Conservation (phyloP, 1,140 invertebrate species). For the Chionoecetes opilio region DNA sequence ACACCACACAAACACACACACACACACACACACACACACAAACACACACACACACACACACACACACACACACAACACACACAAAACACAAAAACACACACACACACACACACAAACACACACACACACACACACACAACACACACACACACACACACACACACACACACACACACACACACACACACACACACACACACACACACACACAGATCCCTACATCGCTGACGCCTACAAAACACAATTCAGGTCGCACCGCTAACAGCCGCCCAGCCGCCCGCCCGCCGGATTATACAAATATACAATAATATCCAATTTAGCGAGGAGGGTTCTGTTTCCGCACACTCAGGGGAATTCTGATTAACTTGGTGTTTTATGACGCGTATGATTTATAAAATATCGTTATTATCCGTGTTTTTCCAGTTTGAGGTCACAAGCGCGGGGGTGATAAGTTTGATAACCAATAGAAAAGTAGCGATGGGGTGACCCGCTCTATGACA, state of each 20-base stretch:
- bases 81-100: too few relatives aligned
- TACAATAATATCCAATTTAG: constrained; percentile 63
- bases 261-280: not conserved
- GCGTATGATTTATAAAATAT: constrained; percentile 55
- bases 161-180: constrained; percentile 33
- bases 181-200: constrained; percentile 32
- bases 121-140: not conserved
- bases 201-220: not conserved
- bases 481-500: too few relatives aligned
- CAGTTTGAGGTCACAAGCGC: not conserved
- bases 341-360: constrained; percentile 59
- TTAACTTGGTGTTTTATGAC: constrained; percentile 55
- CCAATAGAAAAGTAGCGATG: not conserved
- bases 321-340: constrained; percentile 55
- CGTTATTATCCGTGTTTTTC: constrained; percentile 29
- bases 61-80: too few relatives aligned
- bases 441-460: not conserved
- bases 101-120: constrained; percentile 17
- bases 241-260: too few relatives aligned
- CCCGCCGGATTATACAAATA: constrained; percentile 36
- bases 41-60: too few relatives aligned
- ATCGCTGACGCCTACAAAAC: not conserved
- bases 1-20: too few relatives aligned
- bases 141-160: not conserved
- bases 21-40: too few relatives aligned